A percentile compares a stretch with the other conserved stretches of the same genome.
These are phyloP conservation scores for Spinibarbus caldwelli DNA, from an alignment of 2,797 vertebrate genomes.

Conservation along the genomic window DNA sequence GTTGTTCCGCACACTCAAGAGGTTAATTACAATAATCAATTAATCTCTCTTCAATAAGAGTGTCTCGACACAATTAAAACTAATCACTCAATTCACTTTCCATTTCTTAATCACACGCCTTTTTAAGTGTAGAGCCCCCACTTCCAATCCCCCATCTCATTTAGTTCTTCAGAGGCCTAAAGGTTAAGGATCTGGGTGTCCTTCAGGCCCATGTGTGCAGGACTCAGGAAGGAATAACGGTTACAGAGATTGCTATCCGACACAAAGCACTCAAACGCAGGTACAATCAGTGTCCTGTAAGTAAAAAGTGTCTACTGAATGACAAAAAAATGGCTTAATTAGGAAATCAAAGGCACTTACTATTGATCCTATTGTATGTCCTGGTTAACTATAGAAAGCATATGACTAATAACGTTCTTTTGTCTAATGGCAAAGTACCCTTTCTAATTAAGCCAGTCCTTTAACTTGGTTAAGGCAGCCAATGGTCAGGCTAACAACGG, in stretches of 20 bases:
- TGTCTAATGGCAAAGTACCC: constrained; percentile 17
- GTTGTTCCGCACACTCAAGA: not conserved
- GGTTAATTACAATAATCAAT: constrained; percentile 33
- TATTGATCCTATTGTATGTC: constrained; percentile 4
- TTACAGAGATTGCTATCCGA: not conserved
- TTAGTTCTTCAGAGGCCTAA: not conserved
- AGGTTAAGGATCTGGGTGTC: not conserved
- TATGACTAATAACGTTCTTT: constrained; percentile 1
- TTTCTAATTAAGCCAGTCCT: constrained; percentile 19
- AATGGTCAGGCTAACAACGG: constrained; percentile 9
- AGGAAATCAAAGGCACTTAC: not conserved
- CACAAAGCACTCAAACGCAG: not conserved
- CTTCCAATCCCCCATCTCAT: not conserved
- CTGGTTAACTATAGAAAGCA: constrained; percentile 3
- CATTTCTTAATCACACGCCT: constrained; percentile 30
- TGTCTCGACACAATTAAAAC: constrained; percentile 20
- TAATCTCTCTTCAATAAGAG: too few relatives aligned
- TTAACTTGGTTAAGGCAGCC: constrained; percentile 20
- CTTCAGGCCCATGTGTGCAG: not conserved
- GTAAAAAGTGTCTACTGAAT: not conserved
- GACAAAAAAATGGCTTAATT: not conserved
- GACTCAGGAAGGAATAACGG: not conserved
- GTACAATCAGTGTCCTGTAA: too few relatives aligned
- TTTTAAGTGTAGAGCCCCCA: not conserved
- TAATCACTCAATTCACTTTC: constrained; percentile 49